Base-by-base conservation (phyloP, 2,888 invertebrate species). In the Oxyscelio sp. region DNA sequence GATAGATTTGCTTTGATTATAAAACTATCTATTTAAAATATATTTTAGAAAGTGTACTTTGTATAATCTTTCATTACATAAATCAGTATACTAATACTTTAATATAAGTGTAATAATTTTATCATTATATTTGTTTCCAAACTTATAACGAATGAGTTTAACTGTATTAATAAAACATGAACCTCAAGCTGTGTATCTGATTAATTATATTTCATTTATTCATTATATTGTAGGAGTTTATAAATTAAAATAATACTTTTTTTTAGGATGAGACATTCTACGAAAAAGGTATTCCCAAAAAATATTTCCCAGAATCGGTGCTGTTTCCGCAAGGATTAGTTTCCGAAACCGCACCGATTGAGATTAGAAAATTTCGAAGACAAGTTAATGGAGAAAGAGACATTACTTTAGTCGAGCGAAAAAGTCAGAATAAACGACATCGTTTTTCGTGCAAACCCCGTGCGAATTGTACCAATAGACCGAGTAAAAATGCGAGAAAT, bases 401-500 rank as follows among this genome's bases (percentile, higher is more conserved):
- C 8, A 8, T 21, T 13, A 68, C 66, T 11, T 24, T 85, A 6
- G 74, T 70, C 38, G 86, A 89, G 13, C 85, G 85, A 34, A 71
- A 38, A 27, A 58, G 43, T 48, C 61, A 83, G 50, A 90, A 78
- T 40, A 83, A 82, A 52, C 89, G 89, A 38, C 89, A 85, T 54
- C 87, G 86, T 52, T 80, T 85, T 19, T 85, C 83, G 6, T 90
- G 89, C 34, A 87, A 61, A 63, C 85, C 79, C 63, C 87, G 80
- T 13, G 56, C 81, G 1, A 66, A 74, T 13, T 89, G 89, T 52
- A 56, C 50, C 8, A 86, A 82, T 0, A 70, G 34, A 45, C 61
- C 78, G 24, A 34, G 45, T 11, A 77, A 22, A 22, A 48, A 21
- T 11, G n/a, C 21, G n/a, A 52, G 54, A 52, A 70, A 43, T 22